A percentile compares a stretch with the other conserved stretches of the same genome.
Conservation (phyloP, 2,113 vertebrate species). For the Poeciliopsis occidentalis region DNA sequence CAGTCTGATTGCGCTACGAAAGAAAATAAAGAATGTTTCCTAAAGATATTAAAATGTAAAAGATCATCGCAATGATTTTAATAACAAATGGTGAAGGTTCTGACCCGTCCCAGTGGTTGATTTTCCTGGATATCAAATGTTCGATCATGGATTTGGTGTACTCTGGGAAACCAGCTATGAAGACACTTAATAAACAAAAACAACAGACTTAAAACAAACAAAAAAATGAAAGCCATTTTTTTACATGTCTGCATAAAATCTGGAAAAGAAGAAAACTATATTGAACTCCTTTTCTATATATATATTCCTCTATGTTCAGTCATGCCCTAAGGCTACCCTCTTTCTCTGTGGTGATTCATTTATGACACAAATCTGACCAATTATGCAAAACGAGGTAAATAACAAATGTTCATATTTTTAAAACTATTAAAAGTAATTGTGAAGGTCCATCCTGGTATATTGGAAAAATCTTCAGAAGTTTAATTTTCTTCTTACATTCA, state of each 20-base stretch:
- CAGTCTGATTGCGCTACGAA: slow-evolving; percentile 86
- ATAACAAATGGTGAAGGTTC: slow-evolving; percentile 22
- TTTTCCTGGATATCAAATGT: slow-evolving; percentile 89
- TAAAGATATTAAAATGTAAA: background rate
- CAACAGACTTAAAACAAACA: background rate
- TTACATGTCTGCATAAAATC: background rate
- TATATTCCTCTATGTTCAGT: background rate
- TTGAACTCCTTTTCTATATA: background rate
- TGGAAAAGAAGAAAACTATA: background rate
- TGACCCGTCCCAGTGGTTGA: slow-evolving; percentile 93
- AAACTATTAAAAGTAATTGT: too few relatives aligned
- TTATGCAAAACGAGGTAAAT: slow-evolving; percentile 5
- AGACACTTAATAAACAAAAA: slow-evolving; percentile 79
- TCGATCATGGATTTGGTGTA: slow-evolving; percentile 92
- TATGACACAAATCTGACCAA: slow-evolving; percentile 17
- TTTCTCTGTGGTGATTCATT: slow-evolving; percentile 19
- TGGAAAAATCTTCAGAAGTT: too few relatives aligned
- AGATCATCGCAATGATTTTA: background rate
- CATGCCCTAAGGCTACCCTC: slow-evolving; percentile 58
- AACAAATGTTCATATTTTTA: too few relatives aligned
- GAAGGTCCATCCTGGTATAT: too few relatives aligned
- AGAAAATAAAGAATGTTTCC: background rate
- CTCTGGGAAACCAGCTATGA: slow-evolving; percentile 89
- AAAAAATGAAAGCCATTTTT: background rate
- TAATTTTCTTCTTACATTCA: too few relatives aligned